Evolutionary conservation across 2,797 vertebrate species (phyloP), one percentile per base, ranked within the genome.

Genomic region (Yasuhikotakia modesta): DNA sequence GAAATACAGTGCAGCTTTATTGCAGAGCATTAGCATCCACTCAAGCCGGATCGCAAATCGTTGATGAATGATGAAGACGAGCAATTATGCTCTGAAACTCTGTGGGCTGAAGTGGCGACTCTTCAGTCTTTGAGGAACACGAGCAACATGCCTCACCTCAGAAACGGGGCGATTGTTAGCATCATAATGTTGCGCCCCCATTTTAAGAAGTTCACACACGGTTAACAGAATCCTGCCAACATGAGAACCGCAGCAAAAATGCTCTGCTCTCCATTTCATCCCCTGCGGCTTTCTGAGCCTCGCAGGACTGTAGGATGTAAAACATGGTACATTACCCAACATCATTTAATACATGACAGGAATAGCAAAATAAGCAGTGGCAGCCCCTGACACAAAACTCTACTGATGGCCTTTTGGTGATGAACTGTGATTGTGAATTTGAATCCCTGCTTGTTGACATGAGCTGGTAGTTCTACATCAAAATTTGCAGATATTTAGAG

Each of bases 251-350:
- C 14, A 55, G 24, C 21, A 45, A 57, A 1, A 75, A 19, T 12
- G n/a, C 39, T 64, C 35, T 66, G 5, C 32, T 24, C 27, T 63
- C 57, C 17, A 24, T 35, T 53, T 64, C 50, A 52, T 46, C 30
- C 19, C 30, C 16, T 16, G 32, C 32, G 8, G 60, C 27, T 52
- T 53, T 55, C 52, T 19, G 22, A 19, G 63, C 17, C 19, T 16
- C 6, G 46, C 32, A 57, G 46, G 32, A 57, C 39, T 45, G 50
- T 13, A 45, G 17, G 35, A 67, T 66, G 30, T 35, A 35, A 61
- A 63, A 63, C 50, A 75, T 27, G 73, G 63, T 66, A 57, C 73
- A 75, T 57, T 75, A 73, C 27, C 27, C 64, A 58, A 19, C 69
- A 30, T 68, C 53, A 61, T 69, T 67, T 75, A 45, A 35, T 21